Percentiles rank a stretch among this genome's conserved stretches.
phyloP scores from a whole-genome alignment of 2,797 vertebrate genomes.

The Mormyrops attenuatus region DNA sequence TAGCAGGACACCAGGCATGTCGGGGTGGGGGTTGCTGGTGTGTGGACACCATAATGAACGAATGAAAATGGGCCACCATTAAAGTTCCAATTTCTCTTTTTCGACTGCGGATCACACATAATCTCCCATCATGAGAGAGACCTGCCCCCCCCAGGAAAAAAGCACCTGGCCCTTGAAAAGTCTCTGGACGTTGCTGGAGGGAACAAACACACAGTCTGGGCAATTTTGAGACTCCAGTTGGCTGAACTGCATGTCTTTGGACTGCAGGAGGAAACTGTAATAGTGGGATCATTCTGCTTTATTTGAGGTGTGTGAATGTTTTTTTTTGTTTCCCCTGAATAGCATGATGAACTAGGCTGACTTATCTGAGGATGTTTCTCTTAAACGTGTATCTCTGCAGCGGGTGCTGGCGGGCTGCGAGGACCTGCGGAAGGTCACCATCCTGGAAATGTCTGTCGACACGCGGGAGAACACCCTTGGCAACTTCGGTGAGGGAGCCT shows the following conservation, averaged over 20 bases:
- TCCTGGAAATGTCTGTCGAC: conserved; percentile 74
- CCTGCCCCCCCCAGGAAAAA: background rate
- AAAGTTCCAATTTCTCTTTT: background rate
- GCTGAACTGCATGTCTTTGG: background rate
- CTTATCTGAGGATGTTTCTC: background rate
- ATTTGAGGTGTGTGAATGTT: background rate
- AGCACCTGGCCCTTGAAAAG: background rate
- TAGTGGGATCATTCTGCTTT: background rate
- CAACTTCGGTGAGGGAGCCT: conserved; percentile 78
- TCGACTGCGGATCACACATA: background rate
- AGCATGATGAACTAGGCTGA: background rate
- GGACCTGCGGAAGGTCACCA: conserved; percentile 67
- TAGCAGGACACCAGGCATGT: background rate
- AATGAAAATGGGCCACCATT: background rate
- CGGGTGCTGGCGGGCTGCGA: conserved; percentile 64
- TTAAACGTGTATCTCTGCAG: conserved; percentile 50
- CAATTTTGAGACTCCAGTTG: background rate
- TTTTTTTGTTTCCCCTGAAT: background rate
- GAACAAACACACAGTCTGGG: background rate
- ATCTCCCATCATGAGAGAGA: background rate
- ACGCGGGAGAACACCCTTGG: conserved; percentile 75
- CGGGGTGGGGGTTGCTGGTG: background rate
- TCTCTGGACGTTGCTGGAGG: background rate
- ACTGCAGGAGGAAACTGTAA: background rate
- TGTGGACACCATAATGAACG: background rate